These are phyloP conservation scores for Brachionus calyciflorus DNA, from an alignment of 1,140 invertebrate genomes.

Conservation along the genomic window DNA sequence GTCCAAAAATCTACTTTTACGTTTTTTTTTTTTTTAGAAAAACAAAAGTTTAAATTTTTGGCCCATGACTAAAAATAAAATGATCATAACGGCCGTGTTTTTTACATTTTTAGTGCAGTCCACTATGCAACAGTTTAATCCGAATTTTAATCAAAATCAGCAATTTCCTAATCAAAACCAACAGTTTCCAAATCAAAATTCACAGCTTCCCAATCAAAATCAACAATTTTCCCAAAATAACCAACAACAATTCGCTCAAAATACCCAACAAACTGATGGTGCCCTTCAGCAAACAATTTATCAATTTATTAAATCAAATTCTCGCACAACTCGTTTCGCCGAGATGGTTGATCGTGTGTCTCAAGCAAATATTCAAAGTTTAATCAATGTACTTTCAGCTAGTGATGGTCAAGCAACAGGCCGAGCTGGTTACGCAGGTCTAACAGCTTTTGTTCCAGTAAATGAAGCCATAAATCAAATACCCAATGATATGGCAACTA, in stretches of 20 bases:
- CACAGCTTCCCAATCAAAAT: background rate
- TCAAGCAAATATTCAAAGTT: background rate
- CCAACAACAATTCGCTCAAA: background rate
- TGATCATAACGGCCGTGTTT: no score
- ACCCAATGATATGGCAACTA: background rate
- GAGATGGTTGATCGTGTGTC: constrained; percentile 12
- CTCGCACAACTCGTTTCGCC: background rate
- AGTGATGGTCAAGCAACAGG: background rate
- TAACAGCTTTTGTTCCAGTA: constrained; percentile 29
- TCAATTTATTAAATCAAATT: constrained; percentile 15
- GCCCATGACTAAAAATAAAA: no score
- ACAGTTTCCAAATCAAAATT: no score
- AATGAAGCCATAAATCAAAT: constrained; percentile 9
- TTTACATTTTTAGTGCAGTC: no score
- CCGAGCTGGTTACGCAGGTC: background rate
- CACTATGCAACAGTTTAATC: no score
- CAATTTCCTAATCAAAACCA: no score
- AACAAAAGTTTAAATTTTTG: no score
- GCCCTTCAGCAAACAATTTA: background rate
- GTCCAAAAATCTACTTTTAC: no score
- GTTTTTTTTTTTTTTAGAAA: no score
- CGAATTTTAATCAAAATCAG: no score
- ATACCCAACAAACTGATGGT: background rate
- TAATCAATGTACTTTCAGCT: background rate
- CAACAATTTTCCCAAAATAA: background rate